Conservation (phyloP, 2,888 invertebrate species). For the Subacronicta megacephala region DNA sequence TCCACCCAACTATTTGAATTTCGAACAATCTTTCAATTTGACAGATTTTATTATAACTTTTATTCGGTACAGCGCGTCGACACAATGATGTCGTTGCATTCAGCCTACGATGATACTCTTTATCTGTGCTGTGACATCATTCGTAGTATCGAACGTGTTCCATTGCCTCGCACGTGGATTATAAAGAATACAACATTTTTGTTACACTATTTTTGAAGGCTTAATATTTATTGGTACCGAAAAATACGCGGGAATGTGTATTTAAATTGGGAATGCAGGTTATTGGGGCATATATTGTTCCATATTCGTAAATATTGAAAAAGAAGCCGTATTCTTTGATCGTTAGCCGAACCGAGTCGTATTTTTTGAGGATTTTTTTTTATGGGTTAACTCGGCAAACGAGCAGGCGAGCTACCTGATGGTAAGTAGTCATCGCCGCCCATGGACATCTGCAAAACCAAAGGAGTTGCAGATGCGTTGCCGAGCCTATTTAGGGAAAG, state of each 20-base stretch:
- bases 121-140: conserved; percentile 33
- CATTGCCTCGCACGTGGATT: conserved; percentile 21
- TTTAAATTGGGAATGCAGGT: conserved; percentile 1
- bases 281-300: neutral
- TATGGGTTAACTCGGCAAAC: no score
- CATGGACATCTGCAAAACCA: no score
- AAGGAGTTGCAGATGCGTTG: no score
- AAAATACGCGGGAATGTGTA: conserved; percentile 8
- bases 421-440: no score
- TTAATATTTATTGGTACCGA: conserved; percentile 29
- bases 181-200: conserved; percentile 10
- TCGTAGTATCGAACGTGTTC: conserved; percentile 19
- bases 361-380: no score
- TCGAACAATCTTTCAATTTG: neutral
- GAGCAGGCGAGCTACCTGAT: no score
- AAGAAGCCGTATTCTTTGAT: no score
- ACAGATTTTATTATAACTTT: neutral
- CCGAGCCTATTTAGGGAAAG: no score
- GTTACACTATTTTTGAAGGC: conserved; percentile 41
- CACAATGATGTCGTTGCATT: neutral
- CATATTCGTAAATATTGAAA: no score
- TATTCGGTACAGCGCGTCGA: conserved; percentile 1
- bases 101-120: conserved; percentile 27
- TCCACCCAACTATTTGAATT: no score
- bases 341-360: no score